phyloP scores from a whole-genome alignment of 2,888 invertebrate species.

The Conchocele bisecta region DNA sequence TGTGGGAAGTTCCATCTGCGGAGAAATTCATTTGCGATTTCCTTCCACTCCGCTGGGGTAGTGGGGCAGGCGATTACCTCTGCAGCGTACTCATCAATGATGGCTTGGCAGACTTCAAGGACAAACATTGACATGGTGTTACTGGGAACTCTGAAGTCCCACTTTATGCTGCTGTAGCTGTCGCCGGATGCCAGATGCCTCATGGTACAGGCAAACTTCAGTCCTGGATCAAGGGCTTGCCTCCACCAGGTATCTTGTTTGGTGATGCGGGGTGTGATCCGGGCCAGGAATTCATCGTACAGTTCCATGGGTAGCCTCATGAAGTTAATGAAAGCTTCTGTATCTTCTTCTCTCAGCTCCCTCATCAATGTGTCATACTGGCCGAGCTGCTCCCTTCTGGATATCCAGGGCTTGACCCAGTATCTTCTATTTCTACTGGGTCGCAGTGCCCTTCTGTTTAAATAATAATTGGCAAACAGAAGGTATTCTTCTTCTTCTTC shows the following conservation, averaged over 20 bases:
- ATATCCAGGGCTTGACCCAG: too few relatives aligned
- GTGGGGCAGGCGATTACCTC: constrained; percentile 50
- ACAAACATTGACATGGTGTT: constrained; percentile 54
- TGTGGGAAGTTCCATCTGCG: too few relatives aligned
- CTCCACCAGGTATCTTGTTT: constrained; percentile 3
- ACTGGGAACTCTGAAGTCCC: constrained; percentile 54
- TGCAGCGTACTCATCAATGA: constrained; percentile 52
- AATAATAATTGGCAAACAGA: too few relatives aligned
- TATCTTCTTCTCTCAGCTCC: too few relatives aligned
- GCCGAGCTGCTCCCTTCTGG: constrained; percentile 7
- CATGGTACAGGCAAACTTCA: constrained; percentile 36
- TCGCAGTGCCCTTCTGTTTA: too few relatives aligned
- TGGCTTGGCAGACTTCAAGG: constrained; percentile 60
- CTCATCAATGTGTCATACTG: constrained; percentile 11
- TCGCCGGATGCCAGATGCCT: constrained; percentile 52
- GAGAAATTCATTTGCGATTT: too few relatives aligned
- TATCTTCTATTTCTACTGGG: too few relatives aligned
- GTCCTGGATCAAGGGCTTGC: constrained; percentile 6
- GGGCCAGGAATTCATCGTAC: constrained; percentile 12
- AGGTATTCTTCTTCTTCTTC: constrained; percentile 12
- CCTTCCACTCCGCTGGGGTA: too few relatives aligned
- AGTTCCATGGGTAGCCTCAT: constrained; percentile 23
- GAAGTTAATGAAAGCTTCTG: constrained; percentile 13
- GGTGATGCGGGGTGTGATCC: too few relatives aligned
- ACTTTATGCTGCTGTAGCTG: constrained; percentile 49